Evolutionary conservation across 2,113 vertebrate species (phyloP).

Genomic region (Dromaius novaehollandiae): DNA sequence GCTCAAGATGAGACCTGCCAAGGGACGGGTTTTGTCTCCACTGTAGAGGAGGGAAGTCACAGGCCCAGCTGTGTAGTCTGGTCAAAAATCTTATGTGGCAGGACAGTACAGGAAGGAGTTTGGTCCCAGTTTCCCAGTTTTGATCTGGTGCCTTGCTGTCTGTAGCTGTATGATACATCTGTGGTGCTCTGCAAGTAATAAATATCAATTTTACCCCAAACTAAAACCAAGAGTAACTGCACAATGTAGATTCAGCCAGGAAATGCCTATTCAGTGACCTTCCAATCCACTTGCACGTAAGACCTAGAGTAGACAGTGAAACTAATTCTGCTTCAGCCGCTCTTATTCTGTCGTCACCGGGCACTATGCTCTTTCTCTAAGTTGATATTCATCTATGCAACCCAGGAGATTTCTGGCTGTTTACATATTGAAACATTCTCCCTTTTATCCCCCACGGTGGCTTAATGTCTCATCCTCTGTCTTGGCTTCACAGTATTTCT

Average conservation of each 20-base stretch:
- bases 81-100: fast-evolving
- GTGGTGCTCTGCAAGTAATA: neutral
- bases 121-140: neutral
- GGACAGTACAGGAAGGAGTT: neutral
- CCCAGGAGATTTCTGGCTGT: neutral
- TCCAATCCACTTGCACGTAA: neutral
- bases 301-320: neutral
- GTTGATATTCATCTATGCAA: neutral
- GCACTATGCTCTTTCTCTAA: neutral
- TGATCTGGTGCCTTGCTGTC: neutral
- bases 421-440: neutral
- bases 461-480: slow-evolving; percentile 22
- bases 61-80: neutral
- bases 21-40: neutral
- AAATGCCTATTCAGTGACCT: slow-evolving; percentile 16
- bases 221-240: neutral
- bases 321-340: neutral
- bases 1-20: neutral
- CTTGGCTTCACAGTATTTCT: slow-evolving; percentile 10
- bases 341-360: neutral
- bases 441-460: slow-evolving; percentile 24
- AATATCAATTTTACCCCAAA: neutral
- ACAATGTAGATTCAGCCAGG: slow-evolving; percentile 3
- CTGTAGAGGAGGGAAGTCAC: neutral
- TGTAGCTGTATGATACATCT: neutral